A percentile compares a stretch with the other conserved stretches of the same genome.
phyloP scores from a whole-genome alignment of 2,113 vertebrate species.

The Sinocyclocheilus rhinocerous region DNA sequence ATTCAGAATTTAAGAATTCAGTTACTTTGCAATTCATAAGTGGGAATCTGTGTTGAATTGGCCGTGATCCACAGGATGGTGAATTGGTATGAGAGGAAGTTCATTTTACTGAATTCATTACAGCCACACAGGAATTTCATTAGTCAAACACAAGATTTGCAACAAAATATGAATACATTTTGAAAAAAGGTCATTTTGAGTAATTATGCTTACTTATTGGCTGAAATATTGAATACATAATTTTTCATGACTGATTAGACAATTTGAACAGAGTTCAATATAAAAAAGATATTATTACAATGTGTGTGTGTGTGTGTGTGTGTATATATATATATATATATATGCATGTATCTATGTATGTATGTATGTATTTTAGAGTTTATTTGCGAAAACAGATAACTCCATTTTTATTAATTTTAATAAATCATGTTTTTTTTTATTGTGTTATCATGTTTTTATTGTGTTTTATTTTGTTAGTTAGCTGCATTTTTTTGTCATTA shows the following conservation, averaged over 20 bases:
- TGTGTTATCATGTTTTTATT: too few relatives aligned
- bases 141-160: neutral
- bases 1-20: too few relatives aligned
- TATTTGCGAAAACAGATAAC: too few relatives aligned
- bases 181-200: neutral
- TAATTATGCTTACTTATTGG: neutral
- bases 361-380: too few relatives aligned
- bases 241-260: neutral
- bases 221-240: neutral
- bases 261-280: neutral
- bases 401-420: too few relatives aligned
- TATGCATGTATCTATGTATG: too few relatives aligned
- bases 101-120: neutral
- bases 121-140: neutral
- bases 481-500: too few relatives aligned
- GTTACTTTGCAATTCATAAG: slow-evolving; percentile 6
- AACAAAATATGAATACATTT: neutral
- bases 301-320: too few relatives aligned
- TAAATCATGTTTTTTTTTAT: too few relatives aligned
- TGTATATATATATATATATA: too few relatives aligned
- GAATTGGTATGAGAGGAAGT: neutral
- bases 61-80: neutral
- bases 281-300: too few relatives aligned
- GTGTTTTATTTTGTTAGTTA: too few relatives aligned
- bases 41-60: neutral